These are phyloP conservation scores for Hoplodrina ambigua DNA, from an alignment of 2,888 invertebrate species.

Conservation along the genomic window DNA sequence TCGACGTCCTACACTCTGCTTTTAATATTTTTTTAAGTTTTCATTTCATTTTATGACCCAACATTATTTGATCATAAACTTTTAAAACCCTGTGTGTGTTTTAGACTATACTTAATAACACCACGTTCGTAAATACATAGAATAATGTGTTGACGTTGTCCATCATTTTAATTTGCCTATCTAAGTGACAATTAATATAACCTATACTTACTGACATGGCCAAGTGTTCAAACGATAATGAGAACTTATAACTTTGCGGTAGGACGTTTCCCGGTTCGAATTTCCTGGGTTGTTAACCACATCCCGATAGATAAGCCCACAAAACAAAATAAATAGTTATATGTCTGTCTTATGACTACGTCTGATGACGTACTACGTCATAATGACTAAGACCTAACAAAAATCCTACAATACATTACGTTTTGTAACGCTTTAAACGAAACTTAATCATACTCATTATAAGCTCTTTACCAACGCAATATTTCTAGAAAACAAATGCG, in stretches of 20 bases:
- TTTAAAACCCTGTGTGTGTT: slow-evolving; percentile 32
- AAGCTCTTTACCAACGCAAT: slow-evolving; percentile 1
- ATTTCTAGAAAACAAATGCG: slow-evolving; percentile 47
- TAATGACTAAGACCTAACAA: not conserved
- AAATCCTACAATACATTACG: not conserved
- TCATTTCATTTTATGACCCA: slow-evolving; percentile 70
- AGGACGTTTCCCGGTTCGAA: slow-evolving; percentile 24
- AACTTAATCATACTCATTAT: not conserved
- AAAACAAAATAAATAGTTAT: not conserved
- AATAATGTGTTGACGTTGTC: slow-evolving; percentile 3
- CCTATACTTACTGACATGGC: not conserved
- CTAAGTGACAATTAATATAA: not conserved
- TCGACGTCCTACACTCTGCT: slow-evolving; percentile 75
- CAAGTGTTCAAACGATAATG: not conserved
- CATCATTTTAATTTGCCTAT: slow-evolving; percentile 16
- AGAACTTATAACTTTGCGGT: slow-evolving; percentile 24
- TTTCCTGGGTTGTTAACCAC: slow-evolving; percentile 29
- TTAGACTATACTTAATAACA: slow-evolving; percentile 24
- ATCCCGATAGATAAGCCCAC: slow-evolving; percentile 27
- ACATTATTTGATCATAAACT: slow-evolving; percentile 42
- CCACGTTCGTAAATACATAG: slow-evolving; percentile 8
- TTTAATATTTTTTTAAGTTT: slow-evolving; percentile 70
- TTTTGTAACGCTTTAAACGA: not conserved
- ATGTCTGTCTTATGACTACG: not conserved
- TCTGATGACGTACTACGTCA: not conserved